phyloP scores from a whole-genome alignment of 1,140 invertebrate species.

The Neodiprion pinetum region DNA sequence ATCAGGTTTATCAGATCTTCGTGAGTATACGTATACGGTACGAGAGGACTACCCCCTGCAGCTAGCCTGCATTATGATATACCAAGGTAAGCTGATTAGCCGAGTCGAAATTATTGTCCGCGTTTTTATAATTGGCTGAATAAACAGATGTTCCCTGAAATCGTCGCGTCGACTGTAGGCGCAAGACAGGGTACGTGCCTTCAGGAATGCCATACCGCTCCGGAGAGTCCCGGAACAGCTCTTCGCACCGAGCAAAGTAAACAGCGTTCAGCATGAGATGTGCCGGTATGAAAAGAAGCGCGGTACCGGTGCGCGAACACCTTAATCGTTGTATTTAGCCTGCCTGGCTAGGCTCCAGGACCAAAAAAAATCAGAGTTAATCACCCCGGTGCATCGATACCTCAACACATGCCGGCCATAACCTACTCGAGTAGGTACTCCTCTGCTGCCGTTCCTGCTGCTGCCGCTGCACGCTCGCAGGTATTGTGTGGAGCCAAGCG shows the following conservation, averaged over 20 bases:
- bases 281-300: not conserved
- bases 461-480: conserved; percentile 35
- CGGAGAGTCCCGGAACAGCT: too few species aligned
- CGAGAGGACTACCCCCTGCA: conserved; percentile 34
- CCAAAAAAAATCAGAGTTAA: conserved; percentile 48
- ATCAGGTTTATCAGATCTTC: conserved; percentile 56
- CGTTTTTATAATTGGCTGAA: conserved; percentile 56
- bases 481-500: conserved; percentile 51
- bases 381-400: conserved; percentile 45
- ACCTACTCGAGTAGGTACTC: conserved; percentile 13
- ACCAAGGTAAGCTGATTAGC: conserved; percentile 55
- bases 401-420: too few species aligned
- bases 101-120: conserved; percentile 55
- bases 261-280: conserved; percentile 1
- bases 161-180: conserved; percentile 15
- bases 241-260: conserved; percentile 20
- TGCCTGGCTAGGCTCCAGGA: conserved; percentile 16
- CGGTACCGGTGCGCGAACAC: conserved; percentile 3
- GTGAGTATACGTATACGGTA: conserved; percentile 31
- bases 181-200: too few species aligned
- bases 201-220: too few species aligned
- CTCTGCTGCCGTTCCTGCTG: not conserved
- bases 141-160: conserved; percentile 41
- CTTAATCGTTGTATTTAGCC: conserved; percentile 45
- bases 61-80: conserved; percentile 48